A percentile compares a stretch with the other conserved stretches of the same genome.
Conservation (phyloP, 2,113 vertebrate species). For the Mixornis gularis region DNA sequence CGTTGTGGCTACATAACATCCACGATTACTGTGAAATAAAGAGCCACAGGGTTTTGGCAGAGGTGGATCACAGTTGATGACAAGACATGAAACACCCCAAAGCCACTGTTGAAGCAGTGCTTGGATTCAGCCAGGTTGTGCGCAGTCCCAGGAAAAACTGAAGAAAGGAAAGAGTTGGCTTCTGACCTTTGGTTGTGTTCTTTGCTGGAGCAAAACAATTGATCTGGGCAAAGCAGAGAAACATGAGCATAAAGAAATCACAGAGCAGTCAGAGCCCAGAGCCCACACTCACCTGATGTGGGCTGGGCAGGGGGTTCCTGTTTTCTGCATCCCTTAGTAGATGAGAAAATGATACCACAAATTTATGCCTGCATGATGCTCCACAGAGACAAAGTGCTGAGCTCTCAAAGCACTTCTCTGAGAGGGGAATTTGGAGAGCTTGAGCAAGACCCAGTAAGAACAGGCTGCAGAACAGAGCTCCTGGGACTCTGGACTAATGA, state of each 20-base stretch:
- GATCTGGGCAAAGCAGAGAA: neutral
- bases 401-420: neutral
- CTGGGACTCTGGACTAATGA: neutral
- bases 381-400: neutral
- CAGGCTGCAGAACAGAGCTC: neutral
- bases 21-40: slow-evolving; percentile 7
- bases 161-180: neutral
- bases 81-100: neutral
- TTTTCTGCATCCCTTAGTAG: neutral
- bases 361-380: neutral
- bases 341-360: neutral
- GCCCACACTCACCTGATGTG: neutral
- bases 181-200: neutral
- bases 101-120: neutral
- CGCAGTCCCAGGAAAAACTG: neutral
- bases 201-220: neutral
- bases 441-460: neutral
- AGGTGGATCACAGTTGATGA: neutral
- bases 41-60: neutral
- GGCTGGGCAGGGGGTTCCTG: neutral
- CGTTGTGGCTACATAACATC: neutral
- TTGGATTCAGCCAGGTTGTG: neutral
- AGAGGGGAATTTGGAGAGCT: neutral
- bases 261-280: neutral
- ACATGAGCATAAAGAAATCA: neutral